Evolutionary conservation across 2,113 vertebrate genomes (phyloP), one percentile per base, ranked within the genome.

Genomic region (Muntiacus reevesi): DNA sequence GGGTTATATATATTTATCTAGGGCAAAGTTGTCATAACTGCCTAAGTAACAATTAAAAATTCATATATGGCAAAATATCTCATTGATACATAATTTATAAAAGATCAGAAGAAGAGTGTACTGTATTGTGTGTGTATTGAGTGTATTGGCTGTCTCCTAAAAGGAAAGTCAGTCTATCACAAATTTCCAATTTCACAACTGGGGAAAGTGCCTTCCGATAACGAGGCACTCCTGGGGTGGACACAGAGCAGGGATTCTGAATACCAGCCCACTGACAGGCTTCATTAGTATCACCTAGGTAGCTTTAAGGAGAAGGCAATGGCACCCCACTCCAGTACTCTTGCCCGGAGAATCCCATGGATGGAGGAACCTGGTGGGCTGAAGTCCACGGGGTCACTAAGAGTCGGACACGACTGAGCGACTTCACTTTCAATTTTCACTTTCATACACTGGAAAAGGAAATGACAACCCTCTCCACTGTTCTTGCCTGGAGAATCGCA

Each of bases 1-100:
- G 17, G 89, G n/a, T 7, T 85, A 33, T 55, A 54, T 23, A 91
- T 33, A 93, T 95, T 95, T 95, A 94, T 95, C 87, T 62, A 96
- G 67, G n/a, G 14, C 54, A 92, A 96, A 91, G 76, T 82, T 97
- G 62, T 91, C 91, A 62, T 89, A 93, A 92, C 74, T 84, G 7
- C 71, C 10, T 94, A 93, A 95, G 55, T 96, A 95, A 91, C 55
- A 96, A 67, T 93, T 78, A 95, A 86, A 95, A 95, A n/a, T 12
- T 84, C 78, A 84, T 87, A 94, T 43, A 93, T 83, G 67, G 59
- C 67, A 33, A 47, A 93, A 50, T 96, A 95, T 81, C 92, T 94
- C 30, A 92, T 74, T 92, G 74, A 94, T 97, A 76, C 3, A 60
- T 94, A 96, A 96, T 95, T 97, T 96, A 86, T 36, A 55, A 76